These are phyloP conservation scores for Pipistrellus nathusii DNA, from an alignment of 2,797 vertebrate genomes.

Conservation along the genomic window DNA sequence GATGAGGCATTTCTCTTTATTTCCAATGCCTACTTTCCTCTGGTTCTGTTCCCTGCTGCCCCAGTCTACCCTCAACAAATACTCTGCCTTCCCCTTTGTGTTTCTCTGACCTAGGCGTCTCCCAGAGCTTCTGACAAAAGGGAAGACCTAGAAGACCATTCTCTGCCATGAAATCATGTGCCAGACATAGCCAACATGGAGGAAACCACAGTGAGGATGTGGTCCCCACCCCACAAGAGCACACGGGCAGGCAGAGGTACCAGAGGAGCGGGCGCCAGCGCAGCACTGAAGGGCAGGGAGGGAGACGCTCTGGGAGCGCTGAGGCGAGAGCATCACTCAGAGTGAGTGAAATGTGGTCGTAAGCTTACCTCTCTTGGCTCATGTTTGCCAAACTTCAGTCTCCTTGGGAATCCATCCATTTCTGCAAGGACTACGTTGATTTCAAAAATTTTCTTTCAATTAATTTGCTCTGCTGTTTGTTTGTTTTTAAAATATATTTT, in stretches of 20 bases:
- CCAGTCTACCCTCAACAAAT: neutral
- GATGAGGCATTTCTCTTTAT: neutral
- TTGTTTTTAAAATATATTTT: no score
- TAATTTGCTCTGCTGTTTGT: neutral
- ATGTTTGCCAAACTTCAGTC: neutral
- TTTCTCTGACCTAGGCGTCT: neutral
- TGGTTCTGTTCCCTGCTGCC: neutral
- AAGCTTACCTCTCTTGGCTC: neutral
- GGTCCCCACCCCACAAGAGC: neutral
- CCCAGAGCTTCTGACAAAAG: neutral
- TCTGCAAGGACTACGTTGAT: neutral
- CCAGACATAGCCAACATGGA: neutral
- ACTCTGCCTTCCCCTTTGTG: neutral
- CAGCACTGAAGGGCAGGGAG: neutral
- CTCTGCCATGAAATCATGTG: neutral
- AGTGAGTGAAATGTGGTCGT: neutral
- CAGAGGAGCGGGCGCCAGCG: neutral
- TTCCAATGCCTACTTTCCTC: neutral
- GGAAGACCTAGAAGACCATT: neutral
- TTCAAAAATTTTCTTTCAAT: neutral
- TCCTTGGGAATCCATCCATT: neutral
- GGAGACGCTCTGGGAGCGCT: neutral
- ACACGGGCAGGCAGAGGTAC: neutral
- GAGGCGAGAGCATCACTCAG: neutral
- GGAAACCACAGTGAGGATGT: no score